These are phyloP conservation scores for Nematolebias whitei DNA, from an alignment of 2,113 vertebrate species.

Conservation along the genomic window DNA sequence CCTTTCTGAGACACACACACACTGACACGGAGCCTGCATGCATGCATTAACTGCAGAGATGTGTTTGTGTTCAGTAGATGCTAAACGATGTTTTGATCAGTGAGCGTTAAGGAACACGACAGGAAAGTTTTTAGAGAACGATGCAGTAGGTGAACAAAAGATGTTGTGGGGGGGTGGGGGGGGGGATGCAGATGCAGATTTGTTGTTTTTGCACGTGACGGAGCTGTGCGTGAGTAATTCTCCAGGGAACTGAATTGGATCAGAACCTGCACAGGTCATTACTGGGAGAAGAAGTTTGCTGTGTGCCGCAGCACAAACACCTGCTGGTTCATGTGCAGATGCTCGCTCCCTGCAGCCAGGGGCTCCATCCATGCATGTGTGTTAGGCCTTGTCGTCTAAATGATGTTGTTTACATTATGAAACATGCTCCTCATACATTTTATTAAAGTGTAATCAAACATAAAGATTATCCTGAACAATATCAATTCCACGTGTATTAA, in stretches of 20 bases:
- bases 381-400: not conserved
- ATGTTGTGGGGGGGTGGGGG: slow-evolving; percentile 21
- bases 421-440: too few species aligned
- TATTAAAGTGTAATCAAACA: too few species aligned
- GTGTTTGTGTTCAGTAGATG: slow-evolving; percentile 56
- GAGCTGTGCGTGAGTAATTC: not conserved
- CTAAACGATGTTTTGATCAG: slow-evolving; percentile 52
- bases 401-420: too few species aligned
- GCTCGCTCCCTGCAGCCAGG: slow-evolving; percentile 4
- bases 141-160: too few species aligned
- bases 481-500: too few species aligned
- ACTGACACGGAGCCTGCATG: slow-evolving; percentile 38
- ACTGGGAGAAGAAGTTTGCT: not conserved
- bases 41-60: slow-evolving; percentile 55
- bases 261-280: not conserved
- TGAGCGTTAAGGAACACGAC: slow-evolving; percentile 31
- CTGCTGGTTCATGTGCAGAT: slow-evolving; percentile 5
- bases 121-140: slow-evolving; percentile 38
- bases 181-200: slow-evolving; percentile 4
- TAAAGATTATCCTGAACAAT: too few species aligned
- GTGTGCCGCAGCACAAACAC: not conserved
- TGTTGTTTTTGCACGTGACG: slow-evolving; percentile 27
- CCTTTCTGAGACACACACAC: slow-evolving; percentile 32
- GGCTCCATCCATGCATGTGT: slow-evolving; percentile 9
- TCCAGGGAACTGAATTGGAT: not conserved